A percentile compares a stretch with the other conserved stretches of the same genome.
Conservation (phyloP, 2,113 vertebrate species). For the Leptodactylus fuscus region DNA sequence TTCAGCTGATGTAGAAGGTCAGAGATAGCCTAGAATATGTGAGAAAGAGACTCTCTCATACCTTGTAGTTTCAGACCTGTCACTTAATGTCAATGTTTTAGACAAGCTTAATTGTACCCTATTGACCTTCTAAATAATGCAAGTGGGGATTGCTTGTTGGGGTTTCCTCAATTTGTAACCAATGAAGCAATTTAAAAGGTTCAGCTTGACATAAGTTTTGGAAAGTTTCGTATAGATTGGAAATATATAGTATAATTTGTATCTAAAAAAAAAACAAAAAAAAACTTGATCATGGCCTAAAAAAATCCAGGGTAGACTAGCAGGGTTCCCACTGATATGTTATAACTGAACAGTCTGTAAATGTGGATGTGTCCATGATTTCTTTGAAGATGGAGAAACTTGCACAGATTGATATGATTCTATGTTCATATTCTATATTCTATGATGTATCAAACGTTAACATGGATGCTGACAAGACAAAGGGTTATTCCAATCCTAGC, state of each 20-base stretch:
- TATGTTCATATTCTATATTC: too few relatives aligned
- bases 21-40: background rate
- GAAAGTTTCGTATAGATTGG: background rate
- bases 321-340: too few relatives aligned
- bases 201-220: background rate
- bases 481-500: too few relatives aligned
- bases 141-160: background rate
- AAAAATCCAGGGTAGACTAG: too few relatives aligned
- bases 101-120: background rate
- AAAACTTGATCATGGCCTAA: too few relatives aligned
- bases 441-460: too few relatives aligned
- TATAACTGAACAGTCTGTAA: too few relatives aligned
- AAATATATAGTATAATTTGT: background rate
- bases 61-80: slow-evolving; percentile 12
- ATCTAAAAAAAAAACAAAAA: background rate
- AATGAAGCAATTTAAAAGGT: background rate
- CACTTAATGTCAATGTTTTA: slow-evolving; percentile 12
- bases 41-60: background rate
- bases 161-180: background rate
- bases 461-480: too few relatives aligned
- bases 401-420: too few relatives aligned
- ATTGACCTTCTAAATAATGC: background rate
- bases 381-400: too few relatives aligned
- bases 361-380: too few relatives aligned
- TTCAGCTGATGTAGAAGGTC: background rate